phyloP scores from a whole-genome alignment of 2,888 invertebrate genomes.

The Andricus quercusramuli region DNA sequence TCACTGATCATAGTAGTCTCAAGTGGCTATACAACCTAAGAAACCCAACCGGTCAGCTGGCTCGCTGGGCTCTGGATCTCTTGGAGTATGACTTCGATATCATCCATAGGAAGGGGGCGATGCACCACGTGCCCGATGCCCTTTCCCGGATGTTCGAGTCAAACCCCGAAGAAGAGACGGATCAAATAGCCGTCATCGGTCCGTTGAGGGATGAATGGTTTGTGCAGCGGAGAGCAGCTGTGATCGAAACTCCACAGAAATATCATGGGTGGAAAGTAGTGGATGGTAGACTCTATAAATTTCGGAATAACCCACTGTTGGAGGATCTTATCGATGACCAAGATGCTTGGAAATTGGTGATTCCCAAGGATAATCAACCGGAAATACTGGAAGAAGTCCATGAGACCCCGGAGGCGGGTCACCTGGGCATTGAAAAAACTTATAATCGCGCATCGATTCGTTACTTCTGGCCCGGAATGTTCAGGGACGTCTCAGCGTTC shows the following conservation, averaged over 20 bases:
- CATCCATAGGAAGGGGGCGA: conserved; percentile 42
- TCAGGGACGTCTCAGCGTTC: too few species aligned
- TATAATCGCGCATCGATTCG: too few species aligned
- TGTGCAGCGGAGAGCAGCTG: not conserved
- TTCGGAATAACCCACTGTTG: not conserved
- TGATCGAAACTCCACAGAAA: not conserved
- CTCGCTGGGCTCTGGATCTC: conserved; percentile 58
- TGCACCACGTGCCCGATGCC: conserved; percentile 52
- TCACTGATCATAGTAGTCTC: conserved; percentile 58
- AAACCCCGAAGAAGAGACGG: not conserved
- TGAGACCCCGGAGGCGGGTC: not conserved
- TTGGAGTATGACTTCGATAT: conserved; percentile 46
- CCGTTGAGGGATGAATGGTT: not conserved
- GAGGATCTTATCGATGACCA: not conserved
- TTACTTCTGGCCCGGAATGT: too few species aligned
- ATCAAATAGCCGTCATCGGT: not conserved
- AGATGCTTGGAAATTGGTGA: not conserved
- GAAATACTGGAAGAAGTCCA: not conserved
- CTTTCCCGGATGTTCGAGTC: conserved; percentile 47
- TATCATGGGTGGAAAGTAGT: not conserved
- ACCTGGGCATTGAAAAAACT: not conserved
- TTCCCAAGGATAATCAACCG: not conserved
- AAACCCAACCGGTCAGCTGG: conserved; percentile 52
- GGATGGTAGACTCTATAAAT: not conserved
- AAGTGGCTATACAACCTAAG: conserved; percentile 44